Evolutionary conservation across 2,797 vertebrate species (phyloP), one percentile per base, ranked within the genome.

Genomic region (Sebastes steindachneri): DNA sequence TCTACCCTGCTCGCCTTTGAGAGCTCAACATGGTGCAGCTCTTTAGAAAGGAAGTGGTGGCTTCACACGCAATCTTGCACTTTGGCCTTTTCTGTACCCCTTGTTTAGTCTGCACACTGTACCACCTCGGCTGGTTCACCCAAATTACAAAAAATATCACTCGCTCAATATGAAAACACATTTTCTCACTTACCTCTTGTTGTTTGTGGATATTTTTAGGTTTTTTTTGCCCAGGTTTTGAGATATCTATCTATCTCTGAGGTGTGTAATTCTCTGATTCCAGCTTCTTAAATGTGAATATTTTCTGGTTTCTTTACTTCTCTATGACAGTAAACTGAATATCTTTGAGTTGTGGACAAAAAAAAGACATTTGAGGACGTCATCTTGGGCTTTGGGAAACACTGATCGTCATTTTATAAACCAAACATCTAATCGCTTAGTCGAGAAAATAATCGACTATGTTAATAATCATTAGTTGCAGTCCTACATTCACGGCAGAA

Each of bases 1-100:
- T 82, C 85, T 84, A 66, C 68, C 68, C 69, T 0, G 19, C 59
- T 66, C 21, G 80, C 67, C 65, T 84, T 82, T 75, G 33, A 77
- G 57, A 83, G 69, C 23, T 17, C 74, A 48, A 67, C 69, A 83
- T 67, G 77, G 75, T 79, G 68, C 26, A 23, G 58, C 57, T 80
- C 55, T 76, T 77, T 73, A 25, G 31, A 53, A 29, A 51, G 75
- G 73, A 78, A 77, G 73, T 37, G 69, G 41, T 31, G 74, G 31
- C 66, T 79, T 86, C 57, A 83, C 74, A 80, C n/a, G 77, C 81
- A 23, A 21, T 26, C 41, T 17, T 74, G 11, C 41, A 75, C 53
- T 70, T 75, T 70, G 64, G 63, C 64, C 33, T 74, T 45, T 48
- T 6, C 19, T 31, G 28, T 25, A 17, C 7, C 45, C 7, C 12